Conservation (phyloP, 1,140 invertebrate genomes). For the Drosophila simulans region DNA sequence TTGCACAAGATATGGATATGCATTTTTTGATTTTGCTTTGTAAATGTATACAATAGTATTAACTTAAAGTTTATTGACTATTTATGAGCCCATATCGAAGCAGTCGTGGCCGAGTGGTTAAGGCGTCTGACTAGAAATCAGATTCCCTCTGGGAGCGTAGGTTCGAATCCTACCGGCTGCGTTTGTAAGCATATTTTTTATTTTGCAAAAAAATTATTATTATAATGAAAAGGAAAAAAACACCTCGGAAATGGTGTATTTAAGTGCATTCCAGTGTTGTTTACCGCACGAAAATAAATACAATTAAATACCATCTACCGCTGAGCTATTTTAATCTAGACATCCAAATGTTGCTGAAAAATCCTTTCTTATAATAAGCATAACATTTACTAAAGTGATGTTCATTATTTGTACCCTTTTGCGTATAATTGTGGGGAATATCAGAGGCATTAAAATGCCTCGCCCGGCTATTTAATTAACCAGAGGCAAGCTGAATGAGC, state of each 20-base stretch:
- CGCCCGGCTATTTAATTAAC: slow-evolving; percentile 60
- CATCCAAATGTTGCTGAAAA: background rate
- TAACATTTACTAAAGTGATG: background rate
- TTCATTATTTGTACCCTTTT: slow-evolving; percentile 1
- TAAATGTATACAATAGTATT: background rate
- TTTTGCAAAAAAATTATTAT: no score
- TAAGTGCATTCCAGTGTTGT: no score
- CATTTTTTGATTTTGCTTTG: background rate
- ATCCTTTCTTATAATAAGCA: background rate
- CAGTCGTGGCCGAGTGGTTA: slow-evolving; percentile 94
- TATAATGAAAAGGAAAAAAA: no score
- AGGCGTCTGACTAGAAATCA: slow-evolving; percentile 89
- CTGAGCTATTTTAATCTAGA: background rate
- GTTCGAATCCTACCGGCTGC: slow-evolving; percentile 94
- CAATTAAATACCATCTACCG: background rate
- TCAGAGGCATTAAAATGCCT: slow-evolving; percentile 58
- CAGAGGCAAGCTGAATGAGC: slow-evolving; percentile 14
- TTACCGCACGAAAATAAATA: background rate
- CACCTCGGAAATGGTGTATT: no score
- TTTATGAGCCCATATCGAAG: slow-evolving; percentile 39
- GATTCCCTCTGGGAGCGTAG: slow-evolving; percentile 93
- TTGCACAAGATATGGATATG: background rate
- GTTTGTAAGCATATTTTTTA: slow-evolving; percentile 43
- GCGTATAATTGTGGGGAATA: slow-evolving; percentile 25
- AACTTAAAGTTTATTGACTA: no score